Conservation (phyloP, 2,888 invertebrate genomes). For the Oscheius myriophilus region DNA sequence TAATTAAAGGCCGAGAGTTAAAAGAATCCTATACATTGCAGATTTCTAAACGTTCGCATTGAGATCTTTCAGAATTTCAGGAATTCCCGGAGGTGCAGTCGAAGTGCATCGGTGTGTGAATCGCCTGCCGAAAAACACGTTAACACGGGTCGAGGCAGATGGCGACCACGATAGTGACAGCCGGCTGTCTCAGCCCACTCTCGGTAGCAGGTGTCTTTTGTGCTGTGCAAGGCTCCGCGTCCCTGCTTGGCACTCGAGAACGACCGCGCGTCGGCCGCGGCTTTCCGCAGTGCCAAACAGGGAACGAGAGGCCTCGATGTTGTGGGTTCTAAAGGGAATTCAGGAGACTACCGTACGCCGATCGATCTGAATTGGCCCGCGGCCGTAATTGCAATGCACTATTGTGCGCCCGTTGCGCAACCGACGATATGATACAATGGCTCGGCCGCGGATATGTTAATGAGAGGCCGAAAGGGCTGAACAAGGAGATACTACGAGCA, state of each 20-base stretch:
- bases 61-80: neutral
- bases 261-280: conserved; percentile 23
- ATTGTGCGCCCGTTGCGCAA: no score
- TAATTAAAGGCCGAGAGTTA: no score
- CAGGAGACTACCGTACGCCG: no score
- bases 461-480: no score
- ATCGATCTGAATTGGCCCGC: no score
- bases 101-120: neutral
- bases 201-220: neutral
- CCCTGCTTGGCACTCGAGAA: conserved; percentile 28
- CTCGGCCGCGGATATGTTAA: no score
- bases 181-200: neutral
- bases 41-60: no score
- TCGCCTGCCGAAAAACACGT: conserved; percentile 2
- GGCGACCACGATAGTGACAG: conserved; percentile 17
- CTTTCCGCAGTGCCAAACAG: conserved; percentile 26
- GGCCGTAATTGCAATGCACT: no score
- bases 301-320: neutral
- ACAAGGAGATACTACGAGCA: no score
- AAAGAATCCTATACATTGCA: no score
- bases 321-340: no score
- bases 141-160: neutral
- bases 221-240: neutral
- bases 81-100: neutral
- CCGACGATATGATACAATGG: no score